Percentiles rank a stretch among this genome's conserved stretches.
These are phyloP conservation scores for Centropus bengalensis DNA, from an alignment of 2,113 vertebrate genomes.

Conservation along the genomic window DNA sequence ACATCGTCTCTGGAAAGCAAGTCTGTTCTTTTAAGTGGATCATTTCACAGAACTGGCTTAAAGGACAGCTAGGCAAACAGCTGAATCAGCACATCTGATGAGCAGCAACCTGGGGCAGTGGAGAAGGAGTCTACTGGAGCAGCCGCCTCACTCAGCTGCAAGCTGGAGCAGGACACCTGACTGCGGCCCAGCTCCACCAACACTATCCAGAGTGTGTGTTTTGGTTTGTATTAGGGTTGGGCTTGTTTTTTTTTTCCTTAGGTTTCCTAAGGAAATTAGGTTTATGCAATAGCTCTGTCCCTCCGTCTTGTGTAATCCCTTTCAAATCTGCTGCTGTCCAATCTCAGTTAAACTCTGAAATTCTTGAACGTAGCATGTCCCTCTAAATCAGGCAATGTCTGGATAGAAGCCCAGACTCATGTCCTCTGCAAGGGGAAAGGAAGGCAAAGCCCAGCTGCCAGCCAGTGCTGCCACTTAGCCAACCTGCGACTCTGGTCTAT, in stretches of 20 bases:
- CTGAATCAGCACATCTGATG: background rate
- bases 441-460: background rate
- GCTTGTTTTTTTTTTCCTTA: background rate
- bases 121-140: background rate
- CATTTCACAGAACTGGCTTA: constrained; percentile 20
- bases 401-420: background rate
- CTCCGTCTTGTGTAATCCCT: background rate
- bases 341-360: background rate
- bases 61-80: constrained; percentile 36
- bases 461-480: background rate
- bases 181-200: background rate
- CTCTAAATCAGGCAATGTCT: background rate
- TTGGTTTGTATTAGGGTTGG: background rate
- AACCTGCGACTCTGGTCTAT: background rate
- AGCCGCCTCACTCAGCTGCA: background rate
- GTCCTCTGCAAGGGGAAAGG: background rate
- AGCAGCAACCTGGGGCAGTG: background rate
- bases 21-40: constrained; percentile 9
- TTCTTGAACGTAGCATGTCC: background rate
- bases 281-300: background rate
- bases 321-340: background rate
- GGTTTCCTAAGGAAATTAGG: background rate
- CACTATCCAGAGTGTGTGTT: background rate
- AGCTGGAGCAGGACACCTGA: background rate
- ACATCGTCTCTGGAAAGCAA: background rate